Evolutionary conservation across 1,140 invertebrate genomes (phyloP).

Genomic region (Brachionus calyciflorus): DNA sequence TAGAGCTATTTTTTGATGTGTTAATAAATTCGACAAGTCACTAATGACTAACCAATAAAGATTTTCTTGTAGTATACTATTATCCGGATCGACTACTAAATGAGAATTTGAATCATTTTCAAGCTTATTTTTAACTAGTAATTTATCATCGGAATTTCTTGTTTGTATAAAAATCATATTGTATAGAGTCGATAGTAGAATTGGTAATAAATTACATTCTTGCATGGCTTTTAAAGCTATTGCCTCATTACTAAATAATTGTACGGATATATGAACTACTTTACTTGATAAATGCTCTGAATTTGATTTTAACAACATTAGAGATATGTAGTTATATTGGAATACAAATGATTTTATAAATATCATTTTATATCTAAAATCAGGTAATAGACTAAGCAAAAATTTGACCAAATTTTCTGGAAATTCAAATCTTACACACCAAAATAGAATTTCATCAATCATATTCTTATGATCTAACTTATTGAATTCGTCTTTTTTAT

Average conservation of each 20-base stretch:
- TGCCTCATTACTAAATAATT: constrained; percentile 87
- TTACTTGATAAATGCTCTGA: constrained; percentile 89
- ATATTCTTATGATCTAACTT: constrained; percentile 71
- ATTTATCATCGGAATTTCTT: constrained; percentile 61
- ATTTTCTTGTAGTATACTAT: constrained; percentile 90
- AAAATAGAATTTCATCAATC: constrained; percentile 92
- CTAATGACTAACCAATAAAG: constrained; percentile 96
- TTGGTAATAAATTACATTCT: constrained; percentile 80
- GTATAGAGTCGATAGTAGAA: constrained; percentile 87
- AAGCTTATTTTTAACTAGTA: background rate
- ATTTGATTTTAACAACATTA: constrained; percentile 77
- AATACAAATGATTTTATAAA: constrained; percentile 88
- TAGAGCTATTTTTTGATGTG: constrained; percentile 81
- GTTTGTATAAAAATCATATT: constrained; percentile 79
- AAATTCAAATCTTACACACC: constrained; percentile 95
- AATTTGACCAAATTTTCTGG: constrained; percentile 92
- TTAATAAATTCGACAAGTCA: constrained; percentile 93
- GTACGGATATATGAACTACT: constrained; percentile 93
- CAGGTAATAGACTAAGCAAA: constrained; percentile 89
- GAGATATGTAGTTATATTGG: constrained; percentile 88
- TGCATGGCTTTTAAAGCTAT: constrained; percentile 84
- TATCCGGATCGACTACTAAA: constrained; percentile 70
- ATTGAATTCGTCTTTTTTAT: background rate
- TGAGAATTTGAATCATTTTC: background rate
- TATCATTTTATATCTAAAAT: constrained; percentile 87